A percentile compares a stretch with the other conserved stretches of the same genome.
Conservation (phyloP, 1,140 invertebrate genomes). For the Ceratosolen solmsi region DNA sequence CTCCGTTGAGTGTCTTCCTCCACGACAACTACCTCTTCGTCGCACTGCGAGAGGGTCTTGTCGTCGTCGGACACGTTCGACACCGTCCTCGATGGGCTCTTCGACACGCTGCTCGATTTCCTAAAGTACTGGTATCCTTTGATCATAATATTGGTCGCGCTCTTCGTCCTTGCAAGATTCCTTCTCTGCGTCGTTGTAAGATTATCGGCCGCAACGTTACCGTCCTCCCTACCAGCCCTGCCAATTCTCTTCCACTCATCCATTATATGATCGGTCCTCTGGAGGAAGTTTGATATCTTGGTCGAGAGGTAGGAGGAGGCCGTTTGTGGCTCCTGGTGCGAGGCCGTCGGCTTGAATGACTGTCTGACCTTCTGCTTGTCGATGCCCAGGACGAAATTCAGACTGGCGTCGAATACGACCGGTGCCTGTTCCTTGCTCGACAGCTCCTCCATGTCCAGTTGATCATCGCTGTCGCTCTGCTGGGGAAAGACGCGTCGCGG, state of each 20-base stretch:
- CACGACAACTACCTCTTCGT: conserved; percentile 72
- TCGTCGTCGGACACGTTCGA: conserved; percentile 74
- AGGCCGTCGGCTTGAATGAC: conserved; percentile 80
- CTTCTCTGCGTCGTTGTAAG: conserved; percentile 59
- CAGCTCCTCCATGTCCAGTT: conserved; percentile 76
- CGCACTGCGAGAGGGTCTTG: conserved; percentile 77
- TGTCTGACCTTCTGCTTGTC: conserved; percentile 80
- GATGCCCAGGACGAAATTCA: conserved; percentile 84
- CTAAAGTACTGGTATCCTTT: conserved; percentile 84
- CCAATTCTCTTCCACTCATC: conserved; percentile 85
- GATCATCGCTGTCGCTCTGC: conserved; percentile 29
- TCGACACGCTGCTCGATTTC: conserved; percentile 71
- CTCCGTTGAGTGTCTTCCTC: too few species aligned
- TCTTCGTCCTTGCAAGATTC: conserved; percentile 79
- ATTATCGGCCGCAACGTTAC: conserved; percentile 58
- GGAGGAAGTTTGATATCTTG: conserved; percentile 86
- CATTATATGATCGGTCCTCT: conserved; percentile 88
- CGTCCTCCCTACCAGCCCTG: conserved; percentile 59
- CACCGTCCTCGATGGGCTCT: conserved; percentile 65
- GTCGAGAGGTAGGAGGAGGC: conserved; percentile 82
- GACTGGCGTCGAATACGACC: conserved; percentile 85
- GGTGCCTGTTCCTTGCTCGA: conserved; percentile 81
- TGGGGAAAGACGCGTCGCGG: conserved; percentile 49
- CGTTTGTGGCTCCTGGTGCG: conserved; percentile 82
- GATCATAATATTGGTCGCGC: conserved; percentile 85